Conservation (phyloP, 2,797 vertebrate species). For the Numenius phaeopus region DNA sequence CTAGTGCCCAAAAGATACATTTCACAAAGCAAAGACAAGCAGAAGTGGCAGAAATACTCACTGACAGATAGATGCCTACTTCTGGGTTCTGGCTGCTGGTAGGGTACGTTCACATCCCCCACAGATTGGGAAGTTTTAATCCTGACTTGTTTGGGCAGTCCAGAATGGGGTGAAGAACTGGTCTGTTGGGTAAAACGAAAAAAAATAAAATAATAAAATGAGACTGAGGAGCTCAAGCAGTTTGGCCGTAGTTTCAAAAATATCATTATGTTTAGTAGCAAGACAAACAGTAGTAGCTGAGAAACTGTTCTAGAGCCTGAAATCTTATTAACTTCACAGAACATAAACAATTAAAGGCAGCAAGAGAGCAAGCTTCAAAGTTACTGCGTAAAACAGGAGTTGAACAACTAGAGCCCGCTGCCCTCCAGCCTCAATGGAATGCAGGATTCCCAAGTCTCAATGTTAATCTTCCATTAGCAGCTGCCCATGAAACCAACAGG, state of each 20-base stretch:
- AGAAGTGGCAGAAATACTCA: constrained; percentile 77
- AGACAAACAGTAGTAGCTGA: background rate
- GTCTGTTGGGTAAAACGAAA: constrained; percentile 76
- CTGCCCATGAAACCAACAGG: background rate
- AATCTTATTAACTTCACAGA: background rate
- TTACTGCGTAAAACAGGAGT: background rate
- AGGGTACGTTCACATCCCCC: constrained; percentile 89
- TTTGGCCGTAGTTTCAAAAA: background rate
- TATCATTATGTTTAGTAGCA: background rate
- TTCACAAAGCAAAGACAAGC: background rate
- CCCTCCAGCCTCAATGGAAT: background rate
- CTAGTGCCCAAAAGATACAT: background rate
- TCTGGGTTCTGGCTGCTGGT: constrained; percentile 90
- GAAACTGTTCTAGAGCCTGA: background rate
- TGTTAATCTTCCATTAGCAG: background rate
- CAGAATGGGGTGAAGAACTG: constrained; percentile 85
- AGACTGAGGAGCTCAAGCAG: background rate
- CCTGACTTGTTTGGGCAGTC: constrained; percentile 91
- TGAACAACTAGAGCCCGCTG: background rate
- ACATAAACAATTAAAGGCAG: background rate
- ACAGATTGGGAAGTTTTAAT: constrained; percentile 95
- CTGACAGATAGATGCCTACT: constrained; percentile 94
- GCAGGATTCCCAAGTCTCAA: background rate
- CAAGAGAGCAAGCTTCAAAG: background rate
- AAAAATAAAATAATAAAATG: background rate